A percentile compares a stretch with the other conserved stretches of the same genome.
Evolutionary conservation across 2,888 invertebrate genomes (phyloP).

Genomic region (Sminthurinus aureus): DNA sequence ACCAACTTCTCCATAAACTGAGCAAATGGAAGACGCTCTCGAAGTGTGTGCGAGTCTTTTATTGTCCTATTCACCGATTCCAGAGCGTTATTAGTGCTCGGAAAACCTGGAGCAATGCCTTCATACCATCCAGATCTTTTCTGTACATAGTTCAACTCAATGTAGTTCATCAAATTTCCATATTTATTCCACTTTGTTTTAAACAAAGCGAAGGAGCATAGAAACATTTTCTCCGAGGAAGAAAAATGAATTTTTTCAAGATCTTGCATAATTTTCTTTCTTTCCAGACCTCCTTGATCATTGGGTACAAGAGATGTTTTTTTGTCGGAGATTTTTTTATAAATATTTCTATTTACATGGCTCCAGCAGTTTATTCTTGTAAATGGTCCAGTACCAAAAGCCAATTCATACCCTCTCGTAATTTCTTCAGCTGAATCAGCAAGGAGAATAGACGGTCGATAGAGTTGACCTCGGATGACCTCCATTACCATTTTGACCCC

Average conservation of each 20-base stretch:
- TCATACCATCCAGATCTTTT: neutral
- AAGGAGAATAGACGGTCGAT: conserved; percentile 22
- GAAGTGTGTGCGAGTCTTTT: neutral
- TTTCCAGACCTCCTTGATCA: too few species aligned
- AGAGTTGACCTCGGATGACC: neutral
- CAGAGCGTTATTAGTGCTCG: neutral
- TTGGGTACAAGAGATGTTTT: too few species aligned
- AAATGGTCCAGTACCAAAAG: conserved; percentile 1
- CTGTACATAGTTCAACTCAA: neutral
- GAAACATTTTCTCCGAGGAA: too few species aligned
- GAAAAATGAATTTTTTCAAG: too few species aligned
- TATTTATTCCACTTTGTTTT: neutral
- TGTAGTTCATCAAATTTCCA: neutral
- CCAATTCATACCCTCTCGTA: conserved; percentile 20
- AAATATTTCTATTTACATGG: conserved; percentile 35
- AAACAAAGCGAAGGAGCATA: neutral
- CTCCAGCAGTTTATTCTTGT: conserved; percentile 31
- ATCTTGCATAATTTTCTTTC: too few species aligned
- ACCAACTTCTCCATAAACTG: neutral
- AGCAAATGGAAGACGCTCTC: neutral
- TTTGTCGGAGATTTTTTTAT: neutral
- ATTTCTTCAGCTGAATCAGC: conserved; percentile 43
- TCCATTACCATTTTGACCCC: neutral
- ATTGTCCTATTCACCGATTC: neutral
- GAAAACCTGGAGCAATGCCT: neutral